Percentiles rank a stretch among this genome's conserved stretches.
These are phyloP conservation scores for Hydrochoerus hydrochaeris DNA, from an alignment of 2,113 vertebrate species.

Conservation along the genomic window DNA sequence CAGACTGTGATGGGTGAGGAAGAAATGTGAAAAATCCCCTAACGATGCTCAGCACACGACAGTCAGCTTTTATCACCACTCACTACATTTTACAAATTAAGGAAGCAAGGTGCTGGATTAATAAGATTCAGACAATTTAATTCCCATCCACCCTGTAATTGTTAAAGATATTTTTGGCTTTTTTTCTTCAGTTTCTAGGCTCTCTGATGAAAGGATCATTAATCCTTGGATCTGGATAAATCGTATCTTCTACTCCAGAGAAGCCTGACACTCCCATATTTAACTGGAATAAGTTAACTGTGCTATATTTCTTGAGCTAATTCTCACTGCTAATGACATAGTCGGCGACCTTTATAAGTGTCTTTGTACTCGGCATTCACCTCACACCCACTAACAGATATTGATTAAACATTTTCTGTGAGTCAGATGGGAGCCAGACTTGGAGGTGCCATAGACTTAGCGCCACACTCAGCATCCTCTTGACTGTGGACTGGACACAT, in stretches of 20 bases:
- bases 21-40: background rate
- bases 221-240: background rate
- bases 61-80: background rate
- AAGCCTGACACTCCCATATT: background rate
- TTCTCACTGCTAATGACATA: background rate
- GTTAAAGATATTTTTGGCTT: background rate
- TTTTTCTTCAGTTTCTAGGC: background rate
- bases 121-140: background rate
- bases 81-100: background rate
- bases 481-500: background rate
- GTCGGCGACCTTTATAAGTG: background rate
- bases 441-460: background rate
- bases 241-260: background rate
- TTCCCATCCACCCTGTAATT: background rate
- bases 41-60: fast-evolving
- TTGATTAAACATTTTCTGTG: background rate
- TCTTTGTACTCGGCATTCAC: background rate
- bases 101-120: background rate
- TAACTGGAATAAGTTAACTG: background rate
- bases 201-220: background rate
- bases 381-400: background rate
- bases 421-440: background rate
- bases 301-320: background rate
- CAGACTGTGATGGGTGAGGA: background rate
- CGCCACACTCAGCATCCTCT: background rate